phyloP scores from a whole-genome alignment of 1,140 invertebrate species.

The Trinorchestia longiramus region DNA sequence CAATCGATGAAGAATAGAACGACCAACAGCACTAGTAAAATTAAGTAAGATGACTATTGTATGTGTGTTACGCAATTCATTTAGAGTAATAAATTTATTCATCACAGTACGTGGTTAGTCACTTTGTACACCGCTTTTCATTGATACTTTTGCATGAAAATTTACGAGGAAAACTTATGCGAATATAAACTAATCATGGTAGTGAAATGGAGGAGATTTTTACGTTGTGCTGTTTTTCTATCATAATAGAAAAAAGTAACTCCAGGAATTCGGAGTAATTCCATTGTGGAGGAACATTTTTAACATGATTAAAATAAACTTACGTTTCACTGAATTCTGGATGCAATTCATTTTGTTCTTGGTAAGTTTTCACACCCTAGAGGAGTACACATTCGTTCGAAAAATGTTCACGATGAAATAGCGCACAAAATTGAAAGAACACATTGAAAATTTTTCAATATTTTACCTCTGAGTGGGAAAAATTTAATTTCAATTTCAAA shows the following conservation, averaged over 20 bases:
- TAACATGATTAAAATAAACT: no score
- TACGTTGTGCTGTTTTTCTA: neutral
- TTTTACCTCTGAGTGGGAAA: no score
- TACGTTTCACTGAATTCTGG: no score
- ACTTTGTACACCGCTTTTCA: neutral
- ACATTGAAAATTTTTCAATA: no score
- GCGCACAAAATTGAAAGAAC: no score
- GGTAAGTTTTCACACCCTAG: no score
- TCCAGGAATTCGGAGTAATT: no score
- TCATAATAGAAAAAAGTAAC: neutral
- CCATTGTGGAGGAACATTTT: no score
- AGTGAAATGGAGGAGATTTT: neutral
- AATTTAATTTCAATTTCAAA: no score
- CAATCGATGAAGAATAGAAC: neutral
- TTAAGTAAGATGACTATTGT: neutral
- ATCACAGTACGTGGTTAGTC: neutral
- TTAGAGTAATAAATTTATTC: neutral
- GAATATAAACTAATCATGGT: neutral
- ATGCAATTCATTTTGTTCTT: no score
- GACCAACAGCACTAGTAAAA: neutral
- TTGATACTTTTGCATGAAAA: neutral
- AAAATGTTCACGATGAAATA: no score
- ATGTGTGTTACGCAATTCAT: neutral
- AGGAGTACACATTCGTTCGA: no score
- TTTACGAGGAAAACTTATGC: neutral